phyloP scores from a whole-genome alignment of 2,113 vertebrate genomes.

The Ophthalmolycus amberensis region DNA sequence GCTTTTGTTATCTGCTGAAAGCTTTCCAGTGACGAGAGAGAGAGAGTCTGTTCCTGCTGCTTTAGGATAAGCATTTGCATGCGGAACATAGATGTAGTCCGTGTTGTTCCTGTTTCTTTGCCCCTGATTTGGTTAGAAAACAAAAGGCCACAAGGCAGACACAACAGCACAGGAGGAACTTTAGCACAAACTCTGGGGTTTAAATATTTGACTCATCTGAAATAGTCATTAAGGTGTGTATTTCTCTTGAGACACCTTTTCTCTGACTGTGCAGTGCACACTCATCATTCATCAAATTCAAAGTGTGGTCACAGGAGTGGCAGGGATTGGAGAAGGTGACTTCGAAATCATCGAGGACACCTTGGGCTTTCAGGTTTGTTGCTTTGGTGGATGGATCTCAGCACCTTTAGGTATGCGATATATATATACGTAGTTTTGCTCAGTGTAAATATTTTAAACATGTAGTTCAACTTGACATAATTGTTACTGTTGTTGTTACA shows the following conservation, averaged over 20 bases:
- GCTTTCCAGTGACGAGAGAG: constrained; percentile 17
- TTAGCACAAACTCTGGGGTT: neutral
- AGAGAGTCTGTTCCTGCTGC: neutral
- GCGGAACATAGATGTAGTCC: constrained; percentile 16
- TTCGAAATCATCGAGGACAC: constrained; percentile 2
- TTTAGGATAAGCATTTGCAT: constrained; percentile 65
- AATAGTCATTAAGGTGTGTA: constrained; percentile 57
- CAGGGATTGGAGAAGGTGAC: constrained; percentile 6
- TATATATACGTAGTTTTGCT: neutral
- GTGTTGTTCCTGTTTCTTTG: constrained; percentile 59
- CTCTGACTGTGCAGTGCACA: constrained; percentile 1
- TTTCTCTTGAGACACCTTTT: neutral
- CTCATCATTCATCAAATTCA: constrained; percentile 39
- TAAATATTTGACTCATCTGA: neutral
- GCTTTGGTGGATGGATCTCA: constrained; percentile 2
- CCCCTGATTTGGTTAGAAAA: constrained; percentile 71
- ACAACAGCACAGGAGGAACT: neutral
- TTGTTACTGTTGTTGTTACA: neutral
- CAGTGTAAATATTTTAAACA: neutral
- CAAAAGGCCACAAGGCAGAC: constrained; percentile 19
- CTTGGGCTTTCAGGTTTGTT: neutral
- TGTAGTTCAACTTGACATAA: neutral
- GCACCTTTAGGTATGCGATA: constrained; percentile 14
- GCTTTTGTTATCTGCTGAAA: neutral
- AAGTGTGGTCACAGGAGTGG: constrained; percentile 9